Percentiles rank a stretch among this genome's conserved stretches.
Evolutionary conservation across 2,113 vertebrate species (phyloP).

Genomic region (Oryzias curvinotus): DNA sequence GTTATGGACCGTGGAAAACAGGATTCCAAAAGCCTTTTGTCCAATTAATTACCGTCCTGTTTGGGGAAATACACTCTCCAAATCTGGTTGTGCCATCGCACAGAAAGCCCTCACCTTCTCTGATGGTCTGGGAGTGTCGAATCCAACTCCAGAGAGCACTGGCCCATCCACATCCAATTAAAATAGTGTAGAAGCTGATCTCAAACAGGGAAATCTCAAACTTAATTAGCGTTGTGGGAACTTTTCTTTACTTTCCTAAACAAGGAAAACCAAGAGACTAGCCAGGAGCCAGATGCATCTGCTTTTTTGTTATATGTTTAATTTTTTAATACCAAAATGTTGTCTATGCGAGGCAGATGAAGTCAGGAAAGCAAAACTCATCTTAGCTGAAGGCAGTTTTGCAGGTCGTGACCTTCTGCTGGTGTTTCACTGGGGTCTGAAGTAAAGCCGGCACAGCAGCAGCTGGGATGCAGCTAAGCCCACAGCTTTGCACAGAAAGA

Average conservation of each 20-base stretch:
- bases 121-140: conserved; percentile 17
- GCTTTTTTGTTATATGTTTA: conserved; percentile 1
- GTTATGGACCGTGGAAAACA: conserved; percentile 46
- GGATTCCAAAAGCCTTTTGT: conserved; percentile 57
- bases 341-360: conserved; percentile 10
- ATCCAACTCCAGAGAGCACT: conserved; percentile 24
- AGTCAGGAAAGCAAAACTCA: conserved; percentile 27
- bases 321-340: conserved; percentile 19
- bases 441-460: conserved; percentile 39
- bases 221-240: conserved; percentile 37
- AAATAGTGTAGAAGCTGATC: conserved; percentile 19
- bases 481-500: conserved; percentile 44
- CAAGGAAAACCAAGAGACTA: not conserved
- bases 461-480: conserved; percentile 46
- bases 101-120: conserved; percentile 24
- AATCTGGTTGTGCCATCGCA: conserved; percentile 40
- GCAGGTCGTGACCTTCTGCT: conserved; percentile 41
- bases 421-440: conserved; percentile 30
- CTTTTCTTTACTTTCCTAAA: conserved; percentile 15
- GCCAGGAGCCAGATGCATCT: not conserved
- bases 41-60: conserved; percentile 69
- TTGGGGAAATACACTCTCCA: conserved; percentile 55
- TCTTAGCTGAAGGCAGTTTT: conserved; percentile 39
- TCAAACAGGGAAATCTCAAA: conserved; percentile 16
- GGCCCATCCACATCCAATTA: conserved; percentile 50